Evolutionary conservation across 2,113 vertebrate species (phyloP), one percentile per base, ranked within the genome.

Genomic region (Sinocyclocheilus grahami): DNA sequence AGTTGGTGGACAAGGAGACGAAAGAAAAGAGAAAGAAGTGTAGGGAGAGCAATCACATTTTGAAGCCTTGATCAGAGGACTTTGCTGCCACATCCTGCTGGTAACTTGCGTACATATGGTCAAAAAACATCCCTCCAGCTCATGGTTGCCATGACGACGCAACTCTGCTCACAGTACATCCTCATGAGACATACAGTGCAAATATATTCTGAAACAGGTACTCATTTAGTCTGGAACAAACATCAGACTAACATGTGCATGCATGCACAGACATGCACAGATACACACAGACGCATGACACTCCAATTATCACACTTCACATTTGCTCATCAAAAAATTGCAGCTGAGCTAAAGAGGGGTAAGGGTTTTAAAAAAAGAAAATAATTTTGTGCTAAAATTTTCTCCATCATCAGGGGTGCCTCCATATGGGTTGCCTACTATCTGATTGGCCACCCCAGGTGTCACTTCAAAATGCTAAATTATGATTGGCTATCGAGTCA

Each of bases 191-290:
- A 83, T 86, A 75, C 60, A 76, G 81, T 86, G 75, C 71, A 58
- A 85, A 82, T 86, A 65, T 78, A 85, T 87, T 82, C 78, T 55
- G 30, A 80, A 87, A 82, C 27, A 86, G 82, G 46, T 77, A 89
- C 51, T 62, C 39, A 65, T 69, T 85, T 69, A 82, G 7, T 51
- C 51, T 55, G 42, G 37, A 81, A 48, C 69, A 86, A 81, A 86
- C 42, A 71, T 63, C 37, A 48, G 16, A 75, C 69, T 67, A 24
- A 33, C 76, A 84, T 62, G 33, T 77, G n/a, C 20, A 51, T n/a
- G 20, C 48, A 27, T 39, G 53, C 48, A 62, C 18, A 3, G 24
- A 71, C 42, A 42, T 14, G 74, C 33, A 69, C 78, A 67, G 5
- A 60, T 24, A 48, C 74, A 83, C 7, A 42, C 42, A 60, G 65